Percentiles rank a stretch among this genome's conserved stretches.
phyloP scores from a whole-genome alignment of 2,113 vertebrate species.

The Oriolus oriolus region DNA sequence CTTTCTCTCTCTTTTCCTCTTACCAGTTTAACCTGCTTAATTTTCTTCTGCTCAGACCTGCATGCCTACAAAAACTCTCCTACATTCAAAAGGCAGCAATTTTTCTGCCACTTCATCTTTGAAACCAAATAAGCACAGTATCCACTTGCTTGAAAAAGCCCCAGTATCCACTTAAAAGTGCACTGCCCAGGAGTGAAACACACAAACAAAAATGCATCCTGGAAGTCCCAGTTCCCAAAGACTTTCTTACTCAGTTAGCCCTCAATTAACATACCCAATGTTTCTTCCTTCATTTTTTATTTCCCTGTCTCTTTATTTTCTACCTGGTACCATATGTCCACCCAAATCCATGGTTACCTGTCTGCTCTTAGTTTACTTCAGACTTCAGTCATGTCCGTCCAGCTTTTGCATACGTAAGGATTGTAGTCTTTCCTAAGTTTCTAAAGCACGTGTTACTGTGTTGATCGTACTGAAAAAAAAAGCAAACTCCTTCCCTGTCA shows the following conservation, averaged over 20 bases:
- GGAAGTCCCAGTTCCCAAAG: neutral
- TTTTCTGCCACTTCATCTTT: neutral
- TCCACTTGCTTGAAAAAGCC: neutral
- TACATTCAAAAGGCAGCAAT: neutral
- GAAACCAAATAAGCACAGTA: neutral
- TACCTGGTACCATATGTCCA: neutral
- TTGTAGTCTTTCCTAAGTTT: neutral
- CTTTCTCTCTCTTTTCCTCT: neutral
- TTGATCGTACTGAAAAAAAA: neutral
- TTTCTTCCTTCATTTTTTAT: neutral
- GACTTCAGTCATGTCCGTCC: neutral
- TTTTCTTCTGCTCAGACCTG: neutral
- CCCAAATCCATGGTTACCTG: neutral
- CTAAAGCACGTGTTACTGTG: conserved; percentile 8
- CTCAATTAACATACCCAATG: neutral
- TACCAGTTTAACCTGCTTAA: neutral
- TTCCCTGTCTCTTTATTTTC: neutral
- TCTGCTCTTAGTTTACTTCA: neutral
- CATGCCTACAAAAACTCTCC: neutral
- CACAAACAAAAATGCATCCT: neutral
- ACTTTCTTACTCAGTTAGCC: neutral
- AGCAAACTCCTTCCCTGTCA: neutral
- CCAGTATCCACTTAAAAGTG: neutral
- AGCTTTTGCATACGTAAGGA: accelerated
- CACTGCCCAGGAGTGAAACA: accelerated